phyloP scores from a whole-genome alignment of 1,140 invertebrate species.

The Drosophila busckii region DNA sequence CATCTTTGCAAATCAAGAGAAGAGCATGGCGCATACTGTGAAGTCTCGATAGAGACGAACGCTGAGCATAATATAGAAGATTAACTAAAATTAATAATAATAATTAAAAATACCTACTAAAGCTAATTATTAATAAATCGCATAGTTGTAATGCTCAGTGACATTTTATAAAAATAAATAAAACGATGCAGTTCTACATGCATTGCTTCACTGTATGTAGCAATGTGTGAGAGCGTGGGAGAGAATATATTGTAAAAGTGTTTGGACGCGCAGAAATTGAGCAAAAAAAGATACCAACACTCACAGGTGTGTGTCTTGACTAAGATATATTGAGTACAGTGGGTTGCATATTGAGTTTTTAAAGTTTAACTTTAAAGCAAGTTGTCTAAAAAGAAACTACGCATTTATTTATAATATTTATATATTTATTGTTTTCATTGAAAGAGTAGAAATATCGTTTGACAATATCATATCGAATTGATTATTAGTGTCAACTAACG shows the following conservation, averaged over 20 bases:
- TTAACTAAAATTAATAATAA: too few relatives aligned
- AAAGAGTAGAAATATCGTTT: constrained; percentile 62
- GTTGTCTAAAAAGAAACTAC: too few relatives aligned
- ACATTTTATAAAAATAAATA: too few relatives aligned
- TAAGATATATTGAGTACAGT: constrained; percentile 3
- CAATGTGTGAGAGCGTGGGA: constrained; percentile 16
- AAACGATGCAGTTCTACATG: too few relatives aligned
- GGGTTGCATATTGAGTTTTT: too few relatives aligned
- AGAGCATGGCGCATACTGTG: too few relatives aligned
- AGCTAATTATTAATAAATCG: too few relatives aligned
- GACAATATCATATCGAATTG: constrained; percentile 51
- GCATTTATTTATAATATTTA: constrained; percentile 44
- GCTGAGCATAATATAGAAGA: too few relatives aligned
- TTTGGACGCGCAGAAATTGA: constrained; percentile 22
- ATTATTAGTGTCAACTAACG: constrained; percentile 63
- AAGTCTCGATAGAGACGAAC: too few relatives aligned
- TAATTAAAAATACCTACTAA: too few relatives aligned
- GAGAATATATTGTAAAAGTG: constrained; percentile 9
- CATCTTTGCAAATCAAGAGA: constrained; percentile 36
- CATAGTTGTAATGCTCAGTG: too few relatives aligned
- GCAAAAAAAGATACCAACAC: constrained; percentile 21
- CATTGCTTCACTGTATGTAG: constrained; percentile 1
- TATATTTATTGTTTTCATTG: constrained; percentile 41
- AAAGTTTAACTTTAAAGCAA: neutral
- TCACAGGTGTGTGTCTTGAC: constrained; percentile 32